Evolutionary conservation across 1,140 invertebrate species (phyloP), one percentile per base, ranked within the genome.

Genomic region (Choristoneura fumiferana): DNA sequence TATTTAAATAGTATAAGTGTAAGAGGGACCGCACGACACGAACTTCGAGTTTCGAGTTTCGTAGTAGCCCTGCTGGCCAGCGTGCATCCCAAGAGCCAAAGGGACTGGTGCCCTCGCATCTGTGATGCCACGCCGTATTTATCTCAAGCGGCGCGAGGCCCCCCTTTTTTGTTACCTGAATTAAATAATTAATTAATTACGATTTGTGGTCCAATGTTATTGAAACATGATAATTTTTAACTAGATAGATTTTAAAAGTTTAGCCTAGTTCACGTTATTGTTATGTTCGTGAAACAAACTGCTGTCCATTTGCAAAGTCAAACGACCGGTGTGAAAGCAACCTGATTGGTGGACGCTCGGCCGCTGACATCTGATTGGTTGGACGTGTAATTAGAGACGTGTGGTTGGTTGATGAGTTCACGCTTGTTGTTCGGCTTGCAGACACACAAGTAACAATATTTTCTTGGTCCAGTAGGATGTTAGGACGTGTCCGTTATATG

Each of bases 171-270:
- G 85, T 88, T 88, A 87, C 85, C 85, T 88, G 85, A 88, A 79
- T 86, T 83, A 85, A 84, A 82, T 85, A 84, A 84, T 82, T 87
- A 81, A 84, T 81, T 84, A 88, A 85, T 85, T 83, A 88, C 77
- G 69, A 88, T 87, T 76, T 84, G 85, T 84, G 85, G 85, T 88
- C 85, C 84, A 88, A 88, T 88, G 82, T 88, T 86, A 84, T 81
- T 75, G 81, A 87, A 84, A 84, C 85, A 84, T 87, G 78, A 83
- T 81, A 84, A 76, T 52, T 86, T 81, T 81, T 78, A 84, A 79
- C 76, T 87, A 87, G 79, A 84, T 88, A 88, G 85, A 71, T 66
- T 71, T 75, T 80, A 81, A 71, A 78, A 69, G 66, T 62, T 67
- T 81, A 81, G 78, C 71, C 70, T 77, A 83, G 73, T 75, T 64